Conservation (phyloP, 1,140 invertebrate genomes). For the Saccostrea echinata region DNA sequence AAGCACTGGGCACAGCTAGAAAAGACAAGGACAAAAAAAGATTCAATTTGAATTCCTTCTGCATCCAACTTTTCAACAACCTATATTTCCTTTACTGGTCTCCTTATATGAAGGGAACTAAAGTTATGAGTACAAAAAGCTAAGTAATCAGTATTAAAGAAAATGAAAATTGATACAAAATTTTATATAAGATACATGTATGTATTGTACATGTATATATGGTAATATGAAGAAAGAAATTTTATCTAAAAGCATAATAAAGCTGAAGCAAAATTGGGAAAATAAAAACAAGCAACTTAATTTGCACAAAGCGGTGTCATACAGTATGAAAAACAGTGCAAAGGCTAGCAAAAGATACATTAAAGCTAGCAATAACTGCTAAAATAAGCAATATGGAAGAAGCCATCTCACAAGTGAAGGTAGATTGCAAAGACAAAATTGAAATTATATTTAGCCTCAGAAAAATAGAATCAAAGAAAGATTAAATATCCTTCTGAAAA, state of each 20-base stretch:
- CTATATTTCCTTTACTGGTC: not conserved
- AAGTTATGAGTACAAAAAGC: not conserved
- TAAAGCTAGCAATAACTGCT: not conserved
- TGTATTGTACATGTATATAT: not conserved
- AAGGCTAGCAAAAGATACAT: not conserved
- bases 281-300: not conserved
- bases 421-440: not conserved
- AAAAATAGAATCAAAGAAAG: not conserved
- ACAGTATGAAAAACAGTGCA: not conserved
- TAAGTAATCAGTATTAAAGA: not conserved
- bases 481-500: not conserved
- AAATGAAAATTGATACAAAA: not conserved
- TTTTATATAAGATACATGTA: not conserved
- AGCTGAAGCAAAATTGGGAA: not conserved
- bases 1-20: conserved; percentile 99
- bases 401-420: not conserved
- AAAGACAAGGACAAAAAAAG: conserved; percentile 53
- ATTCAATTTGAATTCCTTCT: not conserved
- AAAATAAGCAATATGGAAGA: conserved; percentile 11
- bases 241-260: not conserved
- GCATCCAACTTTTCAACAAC: not conserved
- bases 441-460: not conserved
- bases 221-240: not conserved
- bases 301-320: not conserved
- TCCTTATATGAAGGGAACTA: not conserved